Evolutionary conservation across 2,113 vertebrate genomes (phyloP).

Genomic region (Limnothrissa miodon): DNA sequence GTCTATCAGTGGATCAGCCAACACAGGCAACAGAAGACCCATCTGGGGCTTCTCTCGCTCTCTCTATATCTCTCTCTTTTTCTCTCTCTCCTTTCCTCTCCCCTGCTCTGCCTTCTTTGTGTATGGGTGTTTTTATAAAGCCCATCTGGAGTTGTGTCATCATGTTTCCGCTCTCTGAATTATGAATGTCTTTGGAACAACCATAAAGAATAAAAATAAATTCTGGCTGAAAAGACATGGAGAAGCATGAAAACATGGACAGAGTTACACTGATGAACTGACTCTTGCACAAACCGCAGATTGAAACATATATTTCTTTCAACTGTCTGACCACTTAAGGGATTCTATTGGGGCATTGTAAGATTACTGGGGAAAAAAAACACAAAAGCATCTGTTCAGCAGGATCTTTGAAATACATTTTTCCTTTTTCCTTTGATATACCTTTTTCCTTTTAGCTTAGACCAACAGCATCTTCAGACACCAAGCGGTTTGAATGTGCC

Average conservation of each 20-base stretch:
- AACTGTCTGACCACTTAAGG: background rate
- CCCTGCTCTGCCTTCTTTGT: background rate
- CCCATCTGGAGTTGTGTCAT: conserved; percentile 6
- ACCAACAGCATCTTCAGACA: background rate
- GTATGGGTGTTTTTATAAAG: background rate
- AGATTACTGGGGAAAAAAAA: background rate
- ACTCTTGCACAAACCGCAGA: background rate
- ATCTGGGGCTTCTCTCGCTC: background rate
- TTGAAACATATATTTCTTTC: background rate
- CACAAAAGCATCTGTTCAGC: background rate
- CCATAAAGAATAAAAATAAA: background rate
- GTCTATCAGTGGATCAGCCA: background rate
- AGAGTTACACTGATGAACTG: background rate
- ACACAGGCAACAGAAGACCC: background rate
- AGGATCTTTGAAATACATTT: background rate
- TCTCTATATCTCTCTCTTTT: background rate
- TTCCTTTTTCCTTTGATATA: background rate
- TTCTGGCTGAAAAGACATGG: background rate
- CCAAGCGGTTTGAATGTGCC: background rate
- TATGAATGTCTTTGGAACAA: background rate
- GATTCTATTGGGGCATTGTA: background rate
- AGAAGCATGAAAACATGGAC: background rate
- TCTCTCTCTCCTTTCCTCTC: background rate
- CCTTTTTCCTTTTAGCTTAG: background rate
- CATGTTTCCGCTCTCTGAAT: conserved; percentile 1